Percentiles rank a stretch among this genome's conserved stretches.
Conservation (phyloP, 2,888 invertebrate species). For the Agrochola circellaris region DNA sequence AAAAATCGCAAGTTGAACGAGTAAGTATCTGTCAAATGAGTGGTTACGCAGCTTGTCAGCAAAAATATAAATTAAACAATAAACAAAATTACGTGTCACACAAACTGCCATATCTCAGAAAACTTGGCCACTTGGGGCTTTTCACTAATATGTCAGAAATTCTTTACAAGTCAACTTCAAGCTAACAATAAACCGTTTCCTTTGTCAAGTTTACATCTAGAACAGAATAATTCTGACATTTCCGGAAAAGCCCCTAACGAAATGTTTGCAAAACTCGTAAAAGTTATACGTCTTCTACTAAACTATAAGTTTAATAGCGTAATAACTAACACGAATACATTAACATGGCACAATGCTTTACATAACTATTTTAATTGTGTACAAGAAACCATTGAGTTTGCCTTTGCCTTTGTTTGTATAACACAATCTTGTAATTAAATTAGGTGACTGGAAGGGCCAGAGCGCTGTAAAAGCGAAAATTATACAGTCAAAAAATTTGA, state of each 20-base stretch:
- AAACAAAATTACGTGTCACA: background rate
- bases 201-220: conserved; percentile 4
- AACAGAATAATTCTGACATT: conserved; percentile 15
- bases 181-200: conserved; percentile 16
- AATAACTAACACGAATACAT: conserved; percentile 34
- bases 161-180: background rate
- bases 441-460: background rate
- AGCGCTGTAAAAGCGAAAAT: background rate
- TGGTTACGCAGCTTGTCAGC: background rate
- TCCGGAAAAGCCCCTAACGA: background rate
- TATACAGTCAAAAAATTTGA: background rate
- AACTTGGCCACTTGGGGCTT: background rate
- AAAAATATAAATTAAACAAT: background rate
- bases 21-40: background rate
- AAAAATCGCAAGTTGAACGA: background rate
- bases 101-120: background rate
- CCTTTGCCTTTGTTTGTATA: too few species aligned
- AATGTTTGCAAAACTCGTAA: conserved; percentile 31
- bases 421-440: background rate
- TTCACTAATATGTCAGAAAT: conserved; percentile 1
- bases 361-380: conserved; percentile 10
- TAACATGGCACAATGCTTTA: conserved; percentile 15
- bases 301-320: conserved; percentile 34
- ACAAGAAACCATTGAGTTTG: conserved; percentile 4
- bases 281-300: conserved; percentile 20